phyloP scores from a whole-genome alignment of 2,113 vertebrate genomes.

The Podarcis cretensis region DNA sequence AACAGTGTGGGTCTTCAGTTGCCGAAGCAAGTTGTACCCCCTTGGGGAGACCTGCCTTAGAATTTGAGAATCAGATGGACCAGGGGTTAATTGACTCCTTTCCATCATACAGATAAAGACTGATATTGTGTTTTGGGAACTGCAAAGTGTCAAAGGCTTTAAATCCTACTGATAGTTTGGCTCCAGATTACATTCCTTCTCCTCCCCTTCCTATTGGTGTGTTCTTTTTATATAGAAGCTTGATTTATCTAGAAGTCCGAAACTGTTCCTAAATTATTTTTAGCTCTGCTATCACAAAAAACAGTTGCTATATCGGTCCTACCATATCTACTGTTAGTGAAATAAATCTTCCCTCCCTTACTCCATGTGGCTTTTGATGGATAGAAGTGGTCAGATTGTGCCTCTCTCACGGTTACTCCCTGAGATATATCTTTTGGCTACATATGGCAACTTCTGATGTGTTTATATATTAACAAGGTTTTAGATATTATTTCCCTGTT shows the following conservation, averaged over 20 bases:
- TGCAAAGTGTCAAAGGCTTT: background rate
- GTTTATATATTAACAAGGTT: background rate
- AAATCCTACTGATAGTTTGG: background rate
- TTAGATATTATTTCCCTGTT: background rate
- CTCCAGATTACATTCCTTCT: background rate
- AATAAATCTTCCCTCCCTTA: background rate
- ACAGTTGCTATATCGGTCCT: background rate
- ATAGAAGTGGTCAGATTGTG: background rate
- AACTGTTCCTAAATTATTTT: conserved; percentile 3
- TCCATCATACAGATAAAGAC: background rate
- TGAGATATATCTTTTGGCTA: background rate
- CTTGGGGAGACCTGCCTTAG: background rate
- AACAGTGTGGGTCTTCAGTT: too few relatives aligned
- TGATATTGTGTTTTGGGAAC: background rate
- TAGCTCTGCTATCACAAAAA: background rate
- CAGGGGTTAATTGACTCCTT: background rate
- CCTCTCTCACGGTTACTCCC: background rate
- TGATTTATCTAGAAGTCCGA: background rate
- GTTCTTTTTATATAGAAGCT: background rate
- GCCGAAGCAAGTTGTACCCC: background rate
- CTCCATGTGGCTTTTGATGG: background rate
- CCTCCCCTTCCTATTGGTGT: background rate
- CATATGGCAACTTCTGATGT: background rate
- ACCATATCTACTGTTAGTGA: background rate
- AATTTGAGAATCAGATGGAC: background rate